Conservation (phyloP, 2,113 vertebrate genomes). For the Baryphthengus martii region DNA sequence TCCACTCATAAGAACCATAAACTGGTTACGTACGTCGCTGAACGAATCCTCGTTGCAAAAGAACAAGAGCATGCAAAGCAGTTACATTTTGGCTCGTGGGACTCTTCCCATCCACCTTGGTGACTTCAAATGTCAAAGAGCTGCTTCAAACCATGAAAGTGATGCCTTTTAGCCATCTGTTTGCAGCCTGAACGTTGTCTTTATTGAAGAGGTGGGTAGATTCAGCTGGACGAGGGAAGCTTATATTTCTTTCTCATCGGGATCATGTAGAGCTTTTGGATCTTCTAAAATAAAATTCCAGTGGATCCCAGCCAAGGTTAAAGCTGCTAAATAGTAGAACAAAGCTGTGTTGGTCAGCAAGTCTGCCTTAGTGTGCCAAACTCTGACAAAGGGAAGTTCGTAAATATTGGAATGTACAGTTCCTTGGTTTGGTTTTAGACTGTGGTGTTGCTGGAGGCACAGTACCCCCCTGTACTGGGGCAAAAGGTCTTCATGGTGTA, state of each 20-base stretch:
- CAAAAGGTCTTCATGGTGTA: neutral
- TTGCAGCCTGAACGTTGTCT: slow-evolving; percentile 4
- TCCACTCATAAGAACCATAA: neutral
- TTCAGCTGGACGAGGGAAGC: neutral
- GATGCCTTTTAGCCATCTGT: slow-evolving; percentile 26
- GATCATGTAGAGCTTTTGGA: slow-evolving; percentile 51
- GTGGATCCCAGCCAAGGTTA: slow-evolving; percentile 30
- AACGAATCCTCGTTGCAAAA: neutral
- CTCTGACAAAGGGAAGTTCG: neutral
- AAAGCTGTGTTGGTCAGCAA: slow-evolving; percentile 28
- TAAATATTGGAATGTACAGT: neutral
- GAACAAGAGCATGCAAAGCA: neutral
- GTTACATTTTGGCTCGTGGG: neutral
- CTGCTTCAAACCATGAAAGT: neutral
- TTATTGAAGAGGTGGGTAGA: neutral
- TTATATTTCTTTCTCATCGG: slow-evolving; percentile 41
- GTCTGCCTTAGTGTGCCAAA: neutral
- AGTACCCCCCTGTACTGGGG: neutral
- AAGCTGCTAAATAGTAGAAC: slow-evolving; percentile 46
- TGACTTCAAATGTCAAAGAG: neutral
- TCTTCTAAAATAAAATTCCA: slow-evolving; percentile 26
- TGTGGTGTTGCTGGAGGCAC: neutral
- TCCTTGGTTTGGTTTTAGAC: neutral
- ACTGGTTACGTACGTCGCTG: neutral
- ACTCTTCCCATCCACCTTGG: neutral